Base-by-base conservation (phyloP, 2,888 invertebrate species). In the Taphrorychus bicolor region DNA sequence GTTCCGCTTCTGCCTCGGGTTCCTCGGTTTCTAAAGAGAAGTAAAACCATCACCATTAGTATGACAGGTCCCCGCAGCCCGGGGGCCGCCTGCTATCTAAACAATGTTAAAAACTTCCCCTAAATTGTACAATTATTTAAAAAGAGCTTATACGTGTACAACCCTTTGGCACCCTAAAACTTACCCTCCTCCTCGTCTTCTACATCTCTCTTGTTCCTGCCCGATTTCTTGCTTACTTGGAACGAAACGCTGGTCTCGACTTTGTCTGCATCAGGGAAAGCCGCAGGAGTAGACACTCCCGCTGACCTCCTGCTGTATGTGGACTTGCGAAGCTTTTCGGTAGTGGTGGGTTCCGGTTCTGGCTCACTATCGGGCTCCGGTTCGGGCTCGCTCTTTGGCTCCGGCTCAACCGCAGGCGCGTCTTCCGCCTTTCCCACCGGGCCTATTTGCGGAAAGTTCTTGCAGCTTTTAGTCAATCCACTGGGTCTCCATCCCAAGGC, bases 401-500 rank as follows among this genome's bases (percentile, higher is more conserved):
- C 79, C 0, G 80, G 75, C 52, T 76, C 11, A 49, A 49, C 21
- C 2, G 14, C 52, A 16, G 24, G 14, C 3, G 22, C 51, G 9
- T 5, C 21, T 19, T 23, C 23, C 23, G 5, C n/a, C 19, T 52
- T n/a, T n/a, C 19, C 52, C 5, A 54, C 54, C 3, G 76, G 86
- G 7, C 82, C 83, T 23, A 91, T 85, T 0, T 89, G 84, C 0
- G 95, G 95, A 80, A 93, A 93, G 75, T 93, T 91, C 76, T 91
- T 91, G 79, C 95, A 95, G 59, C 87, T 85, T 17, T 91, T 88
- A 0, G 90, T 92, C 61, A 93, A 77, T 7, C 87, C 86, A 42
- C 84, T 86, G 0, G 97, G 95, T 61, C 97, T 86, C 97, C 97
- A 98, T n/a, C 98, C 98, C 4, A 98, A 74, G 5, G 91, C 95